phyloP scores from a whole-genome alignment of 2,113 vertebrate species.

The Ptilonorhynchus violaceus region DNA sequence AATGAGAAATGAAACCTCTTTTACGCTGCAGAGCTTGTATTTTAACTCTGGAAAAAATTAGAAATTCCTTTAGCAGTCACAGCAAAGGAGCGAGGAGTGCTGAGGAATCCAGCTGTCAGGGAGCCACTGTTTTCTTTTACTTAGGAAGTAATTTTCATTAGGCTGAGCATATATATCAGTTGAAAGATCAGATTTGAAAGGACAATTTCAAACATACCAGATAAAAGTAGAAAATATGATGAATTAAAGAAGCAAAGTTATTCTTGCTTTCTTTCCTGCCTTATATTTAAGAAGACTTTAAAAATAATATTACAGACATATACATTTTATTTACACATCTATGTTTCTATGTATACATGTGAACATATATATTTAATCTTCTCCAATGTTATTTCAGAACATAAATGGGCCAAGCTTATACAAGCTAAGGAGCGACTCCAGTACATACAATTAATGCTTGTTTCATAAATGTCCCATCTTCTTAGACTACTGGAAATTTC shows the following conservation, averaged over 20 bases:
- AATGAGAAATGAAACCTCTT: background rate
- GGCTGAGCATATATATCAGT: background rate
- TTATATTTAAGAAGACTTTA: background rate
- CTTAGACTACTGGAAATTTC: background rate
- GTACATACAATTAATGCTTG: background rate
- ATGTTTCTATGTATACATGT: background rate
- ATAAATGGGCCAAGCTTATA: background rate
- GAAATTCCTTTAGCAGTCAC: background rate
- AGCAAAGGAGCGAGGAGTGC: background rate
- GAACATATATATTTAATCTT: background rate
- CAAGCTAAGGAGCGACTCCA: background rate
- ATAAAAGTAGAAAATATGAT: background rate
- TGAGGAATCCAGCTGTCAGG: background rate
- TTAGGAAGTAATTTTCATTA: background rate
- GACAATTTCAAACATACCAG: background rate
- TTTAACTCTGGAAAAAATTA: background rate
- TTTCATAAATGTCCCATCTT: background rate
- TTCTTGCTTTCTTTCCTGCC: background rate
- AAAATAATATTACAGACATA: background rate
- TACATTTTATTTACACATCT: background rate
- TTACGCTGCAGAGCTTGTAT: background rate
- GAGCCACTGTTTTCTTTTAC: background rate
- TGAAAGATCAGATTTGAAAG: background rate
- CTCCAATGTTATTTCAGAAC: background rate
- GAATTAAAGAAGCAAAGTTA: background rate